Base-by-base conservation (phyloP, 2,888 invertebrate species). In the Lagria hirta region DNA sequence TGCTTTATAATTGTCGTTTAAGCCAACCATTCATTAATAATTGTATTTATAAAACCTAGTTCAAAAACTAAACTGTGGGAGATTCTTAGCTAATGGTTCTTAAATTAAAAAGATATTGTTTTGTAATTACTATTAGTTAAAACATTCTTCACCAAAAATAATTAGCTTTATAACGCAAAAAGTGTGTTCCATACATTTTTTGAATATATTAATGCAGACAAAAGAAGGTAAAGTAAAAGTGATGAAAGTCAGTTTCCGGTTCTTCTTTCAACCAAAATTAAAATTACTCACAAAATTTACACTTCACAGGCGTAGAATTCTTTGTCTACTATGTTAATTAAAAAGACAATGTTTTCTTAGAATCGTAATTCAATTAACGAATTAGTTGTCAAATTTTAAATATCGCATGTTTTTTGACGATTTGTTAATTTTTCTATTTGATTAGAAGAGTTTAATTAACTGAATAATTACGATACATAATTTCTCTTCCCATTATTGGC, bases 401-500 rank as follows among this genome's bases (percentile, higher is more conserved):
- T n/a, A n/a, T n/a, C n/a, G n/a, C n/a, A n/a, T n/a, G n/a, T n/a
- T n/a, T n/a, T n/a, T n/a, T n/a, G n/a, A n/a, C n/a, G 5, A 18
- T 18, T 6, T n/a, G 20, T n/a, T 5, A 18, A n/a, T 18, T 18
- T 18, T 18, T 18, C 20, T 18, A n/a, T 18, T n/a, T n/a, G n/a
- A n/a, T 18, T 8, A 27, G 36, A 4, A 17, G 26, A 5, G 17
- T 34, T 41, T 28, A 42, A 42, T 34, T 34, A 28, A 26, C 4
- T 22, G 18, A 35, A 43, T 36, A 36, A 30, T 43, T 43, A 30
- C 30, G 18, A 30, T 29, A 24, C 18, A 36, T 45, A 47, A 47
- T 48, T 48, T 48, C 48, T 38, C 43, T 48, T 48, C 48, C 48
- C 43, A 43, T 48, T 48, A 48, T 29, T 48, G 48, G 43, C 48